Conservation (phyloP, 92 coral and sea anemone species). For the Phenganax marumi region DNA sequence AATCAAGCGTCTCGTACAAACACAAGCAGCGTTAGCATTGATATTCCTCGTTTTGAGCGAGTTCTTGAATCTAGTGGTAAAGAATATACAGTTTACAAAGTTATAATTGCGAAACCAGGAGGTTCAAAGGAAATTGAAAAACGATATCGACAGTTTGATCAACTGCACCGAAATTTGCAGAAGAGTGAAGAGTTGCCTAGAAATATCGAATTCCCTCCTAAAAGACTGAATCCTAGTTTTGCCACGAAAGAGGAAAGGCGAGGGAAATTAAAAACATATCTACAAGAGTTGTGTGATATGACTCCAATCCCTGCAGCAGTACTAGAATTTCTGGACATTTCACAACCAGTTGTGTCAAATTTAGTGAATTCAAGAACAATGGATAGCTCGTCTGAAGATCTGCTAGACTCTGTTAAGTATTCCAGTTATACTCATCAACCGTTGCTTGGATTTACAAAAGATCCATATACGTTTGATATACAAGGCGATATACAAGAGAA, state of each 20-base stretch:
- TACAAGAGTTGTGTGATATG: slow-evolving; percentile 61
- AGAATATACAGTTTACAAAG: slow-evolving; percentile 68
- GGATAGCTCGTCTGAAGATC: slow-evolving; percentile 62
- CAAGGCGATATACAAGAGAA: slow-evolving; percentile 58
- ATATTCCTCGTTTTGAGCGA: slow-evolving; percentile 77
- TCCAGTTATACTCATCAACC: slow-evolving; percentile 70
- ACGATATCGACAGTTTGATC: slow-evolving; percentile 71
- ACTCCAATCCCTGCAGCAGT: slow-evolving; percentile 57
- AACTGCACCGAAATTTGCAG: slow-evolving; percentile 72
- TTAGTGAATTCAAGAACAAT: slow-evolving; percentile 9
- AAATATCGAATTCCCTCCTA: slow-evolving; percentile 66
- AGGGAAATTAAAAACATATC: slow-evolving; percentile 67
- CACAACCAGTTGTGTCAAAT: slow-evolving; percentile 43
- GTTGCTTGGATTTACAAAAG: slow-evolving; percentile 67
- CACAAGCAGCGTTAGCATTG: slow-evolving; percentile 45
- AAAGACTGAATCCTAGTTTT: slow-evolving; percentile 64
- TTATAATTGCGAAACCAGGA: slow-evolving; percentile 79
- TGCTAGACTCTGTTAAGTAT: slow-evolving; percentile 60
- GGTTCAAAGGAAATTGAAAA: slow-evolving; percentile 65
- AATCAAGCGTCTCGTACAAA: neutral
- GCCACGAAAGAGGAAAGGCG: slow-evolving; percentile 76
- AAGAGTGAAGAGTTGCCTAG: slow-evolving; percentile 63
- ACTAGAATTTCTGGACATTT: slow-evolving; percentile 71
- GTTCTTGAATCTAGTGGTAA: slow-evolving; percentile 64
- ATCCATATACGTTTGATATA: slow-evolving; percentile 58